These are phyloP conservation scores for Panagrolaimus sp. DNA, from an alignment of 1,140 invertebrate species.

Conservation along the genomic window DNA sequence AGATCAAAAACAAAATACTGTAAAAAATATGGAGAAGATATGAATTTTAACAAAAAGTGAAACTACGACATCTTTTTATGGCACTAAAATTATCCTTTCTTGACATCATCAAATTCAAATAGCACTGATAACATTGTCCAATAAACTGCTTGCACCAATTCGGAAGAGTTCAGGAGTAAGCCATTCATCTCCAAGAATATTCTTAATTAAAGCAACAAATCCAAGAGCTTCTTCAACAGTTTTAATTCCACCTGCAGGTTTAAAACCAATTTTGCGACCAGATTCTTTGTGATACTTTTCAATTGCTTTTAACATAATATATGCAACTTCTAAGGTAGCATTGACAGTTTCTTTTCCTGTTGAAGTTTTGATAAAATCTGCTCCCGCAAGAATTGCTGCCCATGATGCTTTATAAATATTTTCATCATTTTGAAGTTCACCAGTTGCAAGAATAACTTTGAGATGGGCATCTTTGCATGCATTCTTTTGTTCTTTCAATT, in stretches of 20 bases:
- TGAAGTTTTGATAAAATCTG: conserved; percentile 97
- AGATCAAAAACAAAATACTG: neutral
- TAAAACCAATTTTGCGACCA: conserved; percentile 74
- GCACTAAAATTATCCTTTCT: neutral
- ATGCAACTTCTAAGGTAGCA: conserved; percentile 80
- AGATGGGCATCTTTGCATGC: conserved; percentile 76
- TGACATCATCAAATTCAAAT: conserved; percentile 59
- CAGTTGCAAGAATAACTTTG: conserved; percentile 89
- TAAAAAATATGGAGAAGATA: neutral
- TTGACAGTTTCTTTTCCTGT: conserved; percentile 94
- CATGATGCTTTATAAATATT: conserved; percentile 87
- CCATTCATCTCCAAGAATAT: conserved; percentile 81
- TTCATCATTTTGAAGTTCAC: conserved; percentile 78
- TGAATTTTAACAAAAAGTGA: neutral
- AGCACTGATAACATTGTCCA: conserved; percentile 64
- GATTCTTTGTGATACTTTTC: conserved; percentile 66
- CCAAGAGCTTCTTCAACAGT: conserved; percentile 77
- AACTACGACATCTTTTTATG: neutral
- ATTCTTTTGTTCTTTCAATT: conserved; percentile 70
- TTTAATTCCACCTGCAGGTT: conserved; percentile 90
- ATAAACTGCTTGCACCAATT: conserved; percentile 84
- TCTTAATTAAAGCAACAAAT: conserved; percentile 79
- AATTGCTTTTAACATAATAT: conserved; percentile 90
- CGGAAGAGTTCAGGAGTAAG: conserved; percentile 76
- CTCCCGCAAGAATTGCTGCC: conserved; percentile 83